A percentile compares a stretch with the other conserved stretches of the same genome.
phyloP scores from a whole-genome alignment of 2,888 invertebrate species.

The Synergus itoensis region DNA sequence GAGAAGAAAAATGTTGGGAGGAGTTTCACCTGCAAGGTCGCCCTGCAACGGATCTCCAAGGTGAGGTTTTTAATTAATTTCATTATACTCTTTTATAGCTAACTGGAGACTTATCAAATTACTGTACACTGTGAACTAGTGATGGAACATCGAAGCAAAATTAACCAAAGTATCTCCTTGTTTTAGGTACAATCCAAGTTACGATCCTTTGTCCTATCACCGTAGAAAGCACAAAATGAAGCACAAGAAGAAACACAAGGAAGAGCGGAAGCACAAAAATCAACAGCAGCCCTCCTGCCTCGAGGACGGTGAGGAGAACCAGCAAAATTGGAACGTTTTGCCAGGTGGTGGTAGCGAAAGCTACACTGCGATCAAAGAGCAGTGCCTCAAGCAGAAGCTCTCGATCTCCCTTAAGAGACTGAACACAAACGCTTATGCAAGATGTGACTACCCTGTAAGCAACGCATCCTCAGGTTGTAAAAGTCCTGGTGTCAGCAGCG shows the following conservation, averaged over 20 bases:
- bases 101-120: no score
- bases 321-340: constrained; percentile 78
- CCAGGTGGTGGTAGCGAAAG: constrained; percentile 78
- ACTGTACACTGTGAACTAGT: no score
- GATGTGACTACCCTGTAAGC: constrained; percentile 77
- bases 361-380: constrained; percentile 83
- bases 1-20: constrained; percentile 82
- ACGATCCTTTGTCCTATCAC: constrained; percentile 72
- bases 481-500: constrained; percentile 78
- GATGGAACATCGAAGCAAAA: neutral
- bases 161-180: constrained; percentile 14
- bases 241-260: constrained; percentile 88
- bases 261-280: constrained; percentile 80
- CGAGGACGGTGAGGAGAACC: constrained; percentile 81
- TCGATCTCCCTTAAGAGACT: constrained; percentile 87
- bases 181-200: constrained; percentile 71
- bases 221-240: constrained; percentile 85
- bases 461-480: constrained; percentile 78
- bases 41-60: constrained; percentile 74
- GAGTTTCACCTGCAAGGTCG: constrained; percentile 80
- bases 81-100: neutral
- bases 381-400: constrained; percentile 86
- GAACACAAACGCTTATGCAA: constrained; percentile 84
- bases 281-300: constrained; percentile 57
- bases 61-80: constrained; percentile 54